Conservation (phyloP, 30 jellyfish, hydroid and myxozoan genomes). For the Turritopsis rubra region DNA sequence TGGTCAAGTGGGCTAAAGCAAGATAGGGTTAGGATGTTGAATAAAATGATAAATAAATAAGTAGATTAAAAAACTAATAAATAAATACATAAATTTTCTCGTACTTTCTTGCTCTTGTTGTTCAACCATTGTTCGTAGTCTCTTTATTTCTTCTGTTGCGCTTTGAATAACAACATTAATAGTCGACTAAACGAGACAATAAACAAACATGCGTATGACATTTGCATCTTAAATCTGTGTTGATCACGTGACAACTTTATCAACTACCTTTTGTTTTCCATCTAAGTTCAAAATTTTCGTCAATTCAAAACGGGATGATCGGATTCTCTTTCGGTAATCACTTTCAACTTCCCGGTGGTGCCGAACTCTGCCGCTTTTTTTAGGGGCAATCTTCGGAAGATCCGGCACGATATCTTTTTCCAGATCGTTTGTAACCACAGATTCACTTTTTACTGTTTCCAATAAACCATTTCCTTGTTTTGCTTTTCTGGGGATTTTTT, state of each 20-base stretch:
- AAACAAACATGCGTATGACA: background rate
- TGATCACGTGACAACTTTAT: too few species aligned
- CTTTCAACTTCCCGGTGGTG: slow-evolving; percentile 7
- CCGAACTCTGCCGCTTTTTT: background rate
- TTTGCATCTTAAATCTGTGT: background rate
- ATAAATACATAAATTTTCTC: background rate
- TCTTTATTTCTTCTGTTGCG: slow-evolving; percentile 12
- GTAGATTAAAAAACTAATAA: too few species aligned
- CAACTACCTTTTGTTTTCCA: slow-evolving; percentile 14
- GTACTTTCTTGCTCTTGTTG: slow-evolving; percentile 3
- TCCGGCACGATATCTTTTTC: background rate
- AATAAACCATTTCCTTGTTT: background rate
- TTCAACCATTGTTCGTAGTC: slow-evolving; percentile 7
- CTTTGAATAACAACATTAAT: slow-evolving; percentile 5
- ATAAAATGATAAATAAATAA: too few species aligned
- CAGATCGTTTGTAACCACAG: background rate
- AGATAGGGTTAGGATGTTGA: too few species aligned
- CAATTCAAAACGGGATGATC: background rate
- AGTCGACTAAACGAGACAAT: background rate
- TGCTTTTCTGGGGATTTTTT: background rate
- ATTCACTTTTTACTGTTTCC: background rate
- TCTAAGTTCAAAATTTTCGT: background rate
- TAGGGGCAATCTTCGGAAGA: background rate
- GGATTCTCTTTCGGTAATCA: background rate
- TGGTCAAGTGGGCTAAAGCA: too few species aligned